Base-by-base conservation (phyloP, 2,113 vertebrate species). In the Neoarius graeffei region DNA sequence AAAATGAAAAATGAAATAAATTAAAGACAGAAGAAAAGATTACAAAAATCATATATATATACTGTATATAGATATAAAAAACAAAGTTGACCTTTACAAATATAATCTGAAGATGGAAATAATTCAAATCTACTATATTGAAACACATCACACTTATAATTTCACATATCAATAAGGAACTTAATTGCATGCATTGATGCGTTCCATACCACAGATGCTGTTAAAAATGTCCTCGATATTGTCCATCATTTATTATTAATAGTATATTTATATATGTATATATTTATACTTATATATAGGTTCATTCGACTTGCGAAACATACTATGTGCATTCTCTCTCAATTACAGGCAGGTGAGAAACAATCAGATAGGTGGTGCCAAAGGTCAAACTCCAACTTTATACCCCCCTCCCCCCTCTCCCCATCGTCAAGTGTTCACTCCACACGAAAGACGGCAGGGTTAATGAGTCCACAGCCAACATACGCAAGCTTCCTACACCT, bases 141-240 rank as follows among this genome's bases (percentile, higher is more conserved):
- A 96, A 96, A 96, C 94, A 96, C 95, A 95, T 95, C 95, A 96
- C 95, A 95, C 95, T 94, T 95, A 95, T 96, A 96, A 95, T 96
- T 93, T 95, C 95, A 96, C 96, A 91, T 93, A 94, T 95, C 95
- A 95, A 95, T 96, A 96, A 95, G 95, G 94, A 96, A 96, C 95
- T 96, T 94, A 94, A 92, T 90, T 95, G 94, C 96, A 96, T 96
- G 96, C 96, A 96, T 92, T 93, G 95, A 96, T 96, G 95, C 96
- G 94, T 96, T 95, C 95, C 94, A 69, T 96, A 95, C 94, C 94
- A 93, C 95, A 94, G 94, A 96, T 95, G 95, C 95, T 96, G 93
- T 94, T 96, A 94, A 95, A 95, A 95, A 95, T 93, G 90, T 92
- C 92, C 93, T 89, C 74, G 85, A 88, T 86, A 90, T 91, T 92